Percentiles rank a stretch among this genome's conserved stretches.
These are phyloP conservation scores for Fragariocoptes setiger DNA, from an alignment of 1,140 invertebrate genomes.

Conservation along the genomic window DNA sequence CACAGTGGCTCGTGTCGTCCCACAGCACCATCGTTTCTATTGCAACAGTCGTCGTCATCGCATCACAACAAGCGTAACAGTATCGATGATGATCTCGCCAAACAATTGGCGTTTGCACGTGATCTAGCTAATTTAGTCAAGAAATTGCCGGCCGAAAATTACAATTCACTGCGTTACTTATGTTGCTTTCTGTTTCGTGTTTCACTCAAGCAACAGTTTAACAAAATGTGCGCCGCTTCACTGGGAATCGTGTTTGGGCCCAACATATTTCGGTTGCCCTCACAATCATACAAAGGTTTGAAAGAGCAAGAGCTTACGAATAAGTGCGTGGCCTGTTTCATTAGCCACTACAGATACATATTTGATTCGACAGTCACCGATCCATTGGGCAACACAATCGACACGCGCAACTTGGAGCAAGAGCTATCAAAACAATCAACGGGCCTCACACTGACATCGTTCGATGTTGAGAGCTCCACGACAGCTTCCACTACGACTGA, in stretches of 20 bases:
- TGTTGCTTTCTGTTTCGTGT: neutral
- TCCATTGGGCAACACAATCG: neutral
- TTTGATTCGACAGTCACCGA: neutral
- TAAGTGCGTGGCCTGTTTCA: neutral
- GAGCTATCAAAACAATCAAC: no score
- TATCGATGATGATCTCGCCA: no score
- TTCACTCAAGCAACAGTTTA: neutral
- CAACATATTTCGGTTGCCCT: neutral
- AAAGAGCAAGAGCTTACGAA: neutral
- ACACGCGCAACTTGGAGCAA: no score
- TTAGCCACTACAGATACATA: neutral
- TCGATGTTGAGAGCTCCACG: no score
- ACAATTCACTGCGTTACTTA: neutral
- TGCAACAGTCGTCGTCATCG: no score
- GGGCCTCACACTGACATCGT: no score
- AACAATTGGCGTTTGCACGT: neutral
- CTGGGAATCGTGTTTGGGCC: neutral
- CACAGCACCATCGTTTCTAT: no score
- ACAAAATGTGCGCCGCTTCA: neutral
- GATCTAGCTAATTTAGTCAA: neutral
- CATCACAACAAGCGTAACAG: no score
- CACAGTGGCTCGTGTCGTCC: no score
- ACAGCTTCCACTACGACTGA: no score
- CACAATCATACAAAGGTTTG: neutral
- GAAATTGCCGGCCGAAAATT: neutral